Percentiles rank a stretch among this genome's conserved stretches.
Conservation (phyloP, 2,113 vertebrate genomes). For the Phaetusa simplex region DNA sequence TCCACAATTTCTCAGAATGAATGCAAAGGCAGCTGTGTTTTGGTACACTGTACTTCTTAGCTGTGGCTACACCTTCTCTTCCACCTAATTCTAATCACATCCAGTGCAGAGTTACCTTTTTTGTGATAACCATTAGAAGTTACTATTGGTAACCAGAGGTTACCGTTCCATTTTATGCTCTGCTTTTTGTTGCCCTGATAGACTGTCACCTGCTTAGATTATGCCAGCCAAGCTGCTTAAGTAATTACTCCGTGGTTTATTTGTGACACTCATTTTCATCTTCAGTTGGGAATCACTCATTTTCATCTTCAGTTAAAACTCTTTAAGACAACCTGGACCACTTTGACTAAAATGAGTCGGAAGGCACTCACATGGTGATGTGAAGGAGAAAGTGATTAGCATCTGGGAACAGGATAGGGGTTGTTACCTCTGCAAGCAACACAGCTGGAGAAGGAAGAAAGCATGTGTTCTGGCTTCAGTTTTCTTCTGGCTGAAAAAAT, state of each 20-base stretch:
- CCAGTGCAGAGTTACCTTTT: not conserved
- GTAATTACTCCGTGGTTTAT: not conserved
- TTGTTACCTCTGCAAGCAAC: constrained; percentile 22
- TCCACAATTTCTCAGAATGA: not conserved
- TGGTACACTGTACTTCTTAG: not conserved
- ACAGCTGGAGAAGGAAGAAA: constrained; percentile 8
- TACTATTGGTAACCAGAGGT: not conserved
- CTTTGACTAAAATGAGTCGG: not conserved
- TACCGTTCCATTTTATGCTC: not conserved
- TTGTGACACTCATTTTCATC: not conserved
- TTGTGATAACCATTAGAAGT: not conserved
- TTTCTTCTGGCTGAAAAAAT: not conserved
- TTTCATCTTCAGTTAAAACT: not conserved
- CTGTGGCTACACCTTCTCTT: not conserved
- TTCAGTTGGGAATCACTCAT: not conserved
- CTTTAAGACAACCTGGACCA: not conserved
- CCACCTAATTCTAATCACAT: not conserved
- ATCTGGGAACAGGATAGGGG: not conserved
- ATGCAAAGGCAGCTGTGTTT: not conserved
- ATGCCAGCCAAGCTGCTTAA: not conserved
- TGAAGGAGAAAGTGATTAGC: constrained; percentile 31
- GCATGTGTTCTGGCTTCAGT: not conserved
- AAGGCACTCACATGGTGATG: not conserved
- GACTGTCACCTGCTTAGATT: not conserved
- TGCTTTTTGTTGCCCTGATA: not conserved